phyloP scores from a whole-genome alignment of 1,140 invertebrate species.

The Papilio machaon region DNA sequence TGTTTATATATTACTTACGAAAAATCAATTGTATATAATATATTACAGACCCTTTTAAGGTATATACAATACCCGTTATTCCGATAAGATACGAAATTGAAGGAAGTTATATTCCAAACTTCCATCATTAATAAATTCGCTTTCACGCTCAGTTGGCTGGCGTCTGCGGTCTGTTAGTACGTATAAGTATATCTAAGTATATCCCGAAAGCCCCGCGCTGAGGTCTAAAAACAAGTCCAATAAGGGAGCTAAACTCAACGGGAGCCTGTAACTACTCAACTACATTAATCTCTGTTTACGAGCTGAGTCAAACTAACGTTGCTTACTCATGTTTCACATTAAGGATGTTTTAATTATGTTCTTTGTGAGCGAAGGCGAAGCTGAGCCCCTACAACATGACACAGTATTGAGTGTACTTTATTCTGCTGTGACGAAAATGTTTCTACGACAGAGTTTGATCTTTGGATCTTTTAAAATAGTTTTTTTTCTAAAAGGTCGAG shows the following conservation, averaged over 20 bases:
- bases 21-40: background rate
- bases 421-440: background rate
- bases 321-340: constrained; percentile 2
- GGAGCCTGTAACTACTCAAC: background rate
- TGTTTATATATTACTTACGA: too few relatives aligned
- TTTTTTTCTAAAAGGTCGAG: background rate
- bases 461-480: background rate
- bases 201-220: background rate
- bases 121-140: constrained; percentile 2
- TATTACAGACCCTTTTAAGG: background rate
- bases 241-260: background rate
- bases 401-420: background rate
- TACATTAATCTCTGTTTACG: constrained; percentile 26
- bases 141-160: background rate
- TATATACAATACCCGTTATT: background rate
- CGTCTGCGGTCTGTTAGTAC: background rate
- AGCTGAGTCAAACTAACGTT: constrained; percentile 9
- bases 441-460: background rate
- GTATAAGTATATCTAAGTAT: background rate
- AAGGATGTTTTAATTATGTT: constrained; percentile 9
- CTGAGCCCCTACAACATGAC: background rate
- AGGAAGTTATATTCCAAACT: background rate
- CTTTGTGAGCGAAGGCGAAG: background rate
- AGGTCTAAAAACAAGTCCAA: constrained; percentile 22
- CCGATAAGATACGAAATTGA: background rate